Evolutionary conservation across 2,113 vertebrate genomes (phyloP), one percentile per base, ranked within the genome.

Genomic region (Tapirus terrestris): DNA sequence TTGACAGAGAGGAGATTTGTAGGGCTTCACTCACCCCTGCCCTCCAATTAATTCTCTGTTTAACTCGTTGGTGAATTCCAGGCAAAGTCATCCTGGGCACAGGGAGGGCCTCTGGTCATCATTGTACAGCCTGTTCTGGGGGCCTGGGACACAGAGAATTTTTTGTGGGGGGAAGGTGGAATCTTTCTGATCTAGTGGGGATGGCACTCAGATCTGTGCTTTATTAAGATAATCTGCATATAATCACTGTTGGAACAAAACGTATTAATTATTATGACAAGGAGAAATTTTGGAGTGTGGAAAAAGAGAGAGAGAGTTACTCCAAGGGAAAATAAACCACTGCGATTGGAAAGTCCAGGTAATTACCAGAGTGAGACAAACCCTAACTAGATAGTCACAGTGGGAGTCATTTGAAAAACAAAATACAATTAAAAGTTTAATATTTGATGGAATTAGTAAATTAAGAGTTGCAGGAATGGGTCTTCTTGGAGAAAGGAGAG

Each of bases 241-340:
- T 94, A 94, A 92, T 95, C 84, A 18, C 73, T 92, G 58, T 67
- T 80, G 88, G 73, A 96, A 90, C 60, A 72, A 93, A 83, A 81
- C 43, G 58, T 73, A 93, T 98, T 97, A 97, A 96, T 98, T 96
- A 97, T 85, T 53, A 29, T 96, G 98, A 97, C 96, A 95, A 89
- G 90, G 60, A 96, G 94, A 83, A 89, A 88, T 43, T 96, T 94
- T 86, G 56, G 96, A 87, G 77, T 56, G 29, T 93, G 82, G 93
- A 36, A 33, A 51, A 39, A 65, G 70, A 48, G 89, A 80, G 48
- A 87, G 51, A 73, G 75, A 89, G 86, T 85, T 60, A 83, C 94
- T 89, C 36, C 53, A 39, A 92, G 83, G 95, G 92, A 92, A 96
- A 93, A 97, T 61, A 48, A 87, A 68, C 36, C 25, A 7, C 45